phyloP scores from a whole-genome alignment of 2,113 vertebrate genomes.

The Xenopus borealis region DNA sequence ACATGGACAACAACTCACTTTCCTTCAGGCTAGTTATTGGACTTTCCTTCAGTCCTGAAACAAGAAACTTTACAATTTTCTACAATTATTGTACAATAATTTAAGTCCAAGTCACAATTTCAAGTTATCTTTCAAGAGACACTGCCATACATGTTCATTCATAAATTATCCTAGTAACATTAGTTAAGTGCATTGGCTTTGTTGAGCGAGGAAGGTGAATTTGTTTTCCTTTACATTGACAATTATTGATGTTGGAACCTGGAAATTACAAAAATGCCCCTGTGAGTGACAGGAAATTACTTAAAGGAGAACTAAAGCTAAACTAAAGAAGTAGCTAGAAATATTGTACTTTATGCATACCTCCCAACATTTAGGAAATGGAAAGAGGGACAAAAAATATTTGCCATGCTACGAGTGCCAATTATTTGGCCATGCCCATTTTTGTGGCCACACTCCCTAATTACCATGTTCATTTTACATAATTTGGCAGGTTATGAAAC shows the following conservation, averaged over 20 bases:
- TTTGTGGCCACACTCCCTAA: too few species aligned
- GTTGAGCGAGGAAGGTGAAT: slow-evolving; percentile 67
- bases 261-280: slow-evolving; percentile 67
- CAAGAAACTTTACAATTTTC: background rate
- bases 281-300: slow-evolving; percentile 43
- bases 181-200: slow-evolving; percentile 65
- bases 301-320: too few species aligned
- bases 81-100: too few species aligned
- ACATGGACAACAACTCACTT: slow-evolving; percentile 72
- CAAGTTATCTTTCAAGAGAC: slow-evolving; percentile 72
- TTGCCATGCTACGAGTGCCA: too few species aligned
- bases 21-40: slow-evolving; percentile 69
- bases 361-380: too few species aligned
- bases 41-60: slow-evolving; percentile 79
- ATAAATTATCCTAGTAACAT: slow-evolving; percentile 70
- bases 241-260: slow-evolving; percentile 70
- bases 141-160: slow-evolving; percentile 76
- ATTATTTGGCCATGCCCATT: too few species aligned
- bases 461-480: too few species aligned
- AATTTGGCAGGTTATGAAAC: too few species aligned
- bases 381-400: too few species aligned
- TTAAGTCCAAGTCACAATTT: too few species aligned
- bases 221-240: slow-evolving; percentile 64
- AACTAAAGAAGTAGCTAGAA: too few species aligned
- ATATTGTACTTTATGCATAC: too few species aligned